Evolutionary conservation across 2,888 invertebrate genomes (phyloP), one percentile per base, ranked within the genome.

Genomic region (Chirona hameri): DNA sequence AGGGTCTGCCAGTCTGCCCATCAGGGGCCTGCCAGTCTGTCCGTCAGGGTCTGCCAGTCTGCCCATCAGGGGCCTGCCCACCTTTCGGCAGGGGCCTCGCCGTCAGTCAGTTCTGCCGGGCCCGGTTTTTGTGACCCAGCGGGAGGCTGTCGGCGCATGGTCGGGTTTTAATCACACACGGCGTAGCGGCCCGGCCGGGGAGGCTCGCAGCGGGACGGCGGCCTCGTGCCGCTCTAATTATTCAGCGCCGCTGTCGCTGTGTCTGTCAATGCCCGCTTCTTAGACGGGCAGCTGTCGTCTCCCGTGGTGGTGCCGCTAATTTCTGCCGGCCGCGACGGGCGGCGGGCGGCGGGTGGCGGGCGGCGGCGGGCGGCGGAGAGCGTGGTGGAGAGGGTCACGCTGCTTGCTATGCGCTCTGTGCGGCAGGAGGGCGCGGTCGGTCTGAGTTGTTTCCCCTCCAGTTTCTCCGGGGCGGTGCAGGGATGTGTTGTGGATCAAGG

Each of bases 181-280:
- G 31, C 72, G 3, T 31, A 65, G 27, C 65, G n/a, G 65, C 65
- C 4, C 65, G 0, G 65, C 65, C 21, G 57, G 57, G 21, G 21
- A 24, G n/a, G n/a, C 14, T 31, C 14, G 14, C 31, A 29, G 72
- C 72, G 29, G 18, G 31, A 72, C 52, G 52, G 12, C 52, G 12
- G 52, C 15, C 52, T 18, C 52, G 52, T 52, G 52, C 52, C 52
- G 52, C 7, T 52, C 31, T 72, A 72, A 72, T 72, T 72, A 72
- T 72, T 72, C 72, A 14, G 72, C 72, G 72, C 72, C 31, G 72
- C 10, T n/a, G 31, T 31, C 72, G 14, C 29, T 27, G 72, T 18
- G 72, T 72, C 72, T 72, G 72, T 72, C 72, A 72, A 12, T 72
- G 14, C 18, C 29, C 14, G 72, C 29, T 72, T 72, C 72, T 72